Evolutionary conservation across 1,140 invertebrate species (phyloP), one percentile per base, ranked within the genome.

Genomic region (Platyura marginata): DNA sequence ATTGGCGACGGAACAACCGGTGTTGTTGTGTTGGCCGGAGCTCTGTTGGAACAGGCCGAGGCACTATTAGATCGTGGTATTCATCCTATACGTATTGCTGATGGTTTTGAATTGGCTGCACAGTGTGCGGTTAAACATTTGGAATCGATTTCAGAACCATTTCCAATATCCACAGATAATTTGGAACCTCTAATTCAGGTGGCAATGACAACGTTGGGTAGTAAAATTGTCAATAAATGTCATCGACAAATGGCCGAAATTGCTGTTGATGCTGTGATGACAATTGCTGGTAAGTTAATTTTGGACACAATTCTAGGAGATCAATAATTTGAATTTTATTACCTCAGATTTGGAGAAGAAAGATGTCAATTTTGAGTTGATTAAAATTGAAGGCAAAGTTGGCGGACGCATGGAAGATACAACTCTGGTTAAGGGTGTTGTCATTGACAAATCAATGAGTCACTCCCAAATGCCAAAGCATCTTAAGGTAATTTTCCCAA

Each of bases 391-490:
- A 63, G 91, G 90, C 2, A 99, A 98, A 72, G 91, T 96, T 20
- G 96, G 96, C 42, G 95, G 95, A 6, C 77, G 82, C 47, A 74
- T 99, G 58, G 96, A 99, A 67, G 96, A 99, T 62, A 93, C 94
- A 0, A 79, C 93, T 69, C 66, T 99, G 23, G 91, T 99, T 11
- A 87, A 83, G 50, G 96, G 96, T 44, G 96, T 99, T 3, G 80
- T 99, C 46, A 77, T 99, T 16, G 95, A 99, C 57, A 99, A 99
- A 67, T 94, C 96, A 46, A 90, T 99, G 70, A 94, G 89, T 51
- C 96, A 99, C 73, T 91, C 96, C 41, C 96, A 99, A 68, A 99
- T 99, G 96, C 95, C 95, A 2, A 98, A 99, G 70, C 90, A 93
- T 78, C 80, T 96, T 1, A 94, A 86, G 71, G 81, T 85, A 59